Percentiles rank a stretch among this genome's conserved stretches.
These are phyloP conservation scores for Saccostrea glomerata DNA, from an alignment of 1,140 invertebrate species.

Conservation along the genomic window DNA sequence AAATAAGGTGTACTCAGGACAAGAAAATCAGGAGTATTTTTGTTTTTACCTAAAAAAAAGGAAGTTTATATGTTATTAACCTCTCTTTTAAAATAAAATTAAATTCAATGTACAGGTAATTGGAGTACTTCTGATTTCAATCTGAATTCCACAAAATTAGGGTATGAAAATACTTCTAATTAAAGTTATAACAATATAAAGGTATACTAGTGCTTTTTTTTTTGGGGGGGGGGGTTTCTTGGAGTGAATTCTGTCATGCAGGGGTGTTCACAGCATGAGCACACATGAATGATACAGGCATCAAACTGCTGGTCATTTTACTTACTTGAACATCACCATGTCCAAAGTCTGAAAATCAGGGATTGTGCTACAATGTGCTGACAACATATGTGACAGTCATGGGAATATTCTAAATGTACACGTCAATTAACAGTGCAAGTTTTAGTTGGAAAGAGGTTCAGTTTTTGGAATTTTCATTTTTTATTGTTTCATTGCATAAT, in stretches of 20 bases:
- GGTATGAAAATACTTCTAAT: no score
- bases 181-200: no score
- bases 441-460: conserved; percentile 25
- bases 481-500: neutral
- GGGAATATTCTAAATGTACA: neutral
- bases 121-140: no score
- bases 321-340: conserved; percentile 23
- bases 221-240: neutral
- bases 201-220: no score
- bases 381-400: neutral
- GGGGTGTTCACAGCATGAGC: conserved; percentile 6
- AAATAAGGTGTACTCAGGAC: no score
- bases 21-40: no score
- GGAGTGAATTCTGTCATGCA: neutral
- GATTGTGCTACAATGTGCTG: neutral
- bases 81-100: no score
- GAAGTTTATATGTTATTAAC: no score
- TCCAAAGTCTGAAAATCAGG: conserved; percentile 26
- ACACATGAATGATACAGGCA: neutral
- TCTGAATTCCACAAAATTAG: no score
- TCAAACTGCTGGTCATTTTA: neutral
- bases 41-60: no score
- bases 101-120: no score
- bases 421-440: neutral
- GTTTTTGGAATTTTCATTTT: neutral